Base-by-base conservation (phyloP, 1,140 invertebrate species). In the Hylyphantes graminicola region DNA sequence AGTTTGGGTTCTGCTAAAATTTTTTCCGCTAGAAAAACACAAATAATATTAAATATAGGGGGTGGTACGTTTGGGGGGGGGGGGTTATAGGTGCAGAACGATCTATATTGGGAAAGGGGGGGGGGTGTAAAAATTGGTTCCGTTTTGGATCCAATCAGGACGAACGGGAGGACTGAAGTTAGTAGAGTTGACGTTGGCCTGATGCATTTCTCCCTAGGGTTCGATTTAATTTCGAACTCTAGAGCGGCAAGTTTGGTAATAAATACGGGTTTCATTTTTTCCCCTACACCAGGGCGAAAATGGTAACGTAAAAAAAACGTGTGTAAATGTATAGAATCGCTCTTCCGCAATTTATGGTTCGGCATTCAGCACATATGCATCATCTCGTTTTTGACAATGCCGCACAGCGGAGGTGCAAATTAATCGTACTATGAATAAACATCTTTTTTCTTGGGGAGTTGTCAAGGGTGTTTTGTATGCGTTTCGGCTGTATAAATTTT, bases 261-360 rank as follows among this genome's bases (percentile, higher is more conserved):
- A 83, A 83, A 83, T 83, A 83, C 68, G 80, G 75, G 80, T 83
- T 83, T 65, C 80, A 83, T 74, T 83, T 83, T 83, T 83, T 83
- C 80, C 70, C 80, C 80, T 65, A 83, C 61, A 57, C 48, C 54
- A 50, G n/a, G 13, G 17, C 54, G 19, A 70, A 70, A 70, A 65
- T 21, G 13, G 48, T 12, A 8, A 57, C 10, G n/a, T n/a, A 77
- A 54, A 68, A 72, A 72, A 72, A 65, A 75, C 65, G 15, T 75
- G 50, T 83, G 65, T 74, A 75, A 72, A 83, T 74, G 65, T 75
- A 83, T 74, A 83, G 65, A 73, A 17, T 68, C 64, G 57, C 53
- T 68, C 68, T 75, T 55, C 65, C 65, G 70, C 75, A 83, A 83
- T 83, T 83, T 83, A 83, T 83, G 57, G 72, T 72, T 21, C 72